Base-by-base conservation (phyloP, 2,888 invertebrate genomes). In the Drosophila suboccidentalis region DNA sequence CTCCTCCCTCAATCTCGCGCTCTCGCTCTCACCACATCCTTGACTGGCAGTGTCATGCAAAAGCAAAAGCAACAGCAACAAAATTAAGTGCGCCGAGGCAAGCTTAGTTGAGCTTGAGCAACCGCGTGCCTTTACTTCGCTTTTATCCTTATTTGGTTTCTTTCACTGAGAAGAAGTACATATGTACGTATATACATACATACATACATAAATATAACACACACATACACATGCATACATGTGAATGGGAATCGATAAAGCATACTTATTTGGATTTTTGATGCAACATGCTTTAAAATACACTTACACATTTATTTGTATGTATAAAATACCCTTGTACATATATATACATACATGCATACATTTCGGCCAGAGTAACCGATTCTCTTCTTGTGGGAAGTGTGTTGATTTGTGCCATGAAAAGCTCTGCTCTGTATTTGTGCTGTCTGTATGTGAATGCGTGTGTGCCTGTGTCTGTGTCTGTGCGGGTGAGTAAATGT, bases 211-310 rank as follows among this genome's bases (percentile, higher is more conserved):
- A 15, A 26, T 39, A 41, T 55, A 10, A 32, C 11, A 19, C 53
- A 15, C 22, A 15, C 32, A 39, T 19, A 19, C 19, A 17, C 47
- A 43, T 55, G 32, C 8, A 29, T 60, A 47, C 55, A 41, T 34
- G 51, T 66, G 61, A 39, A 29, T 55, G 47, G 62, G 82, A 89
- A 84, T 84, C 84, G 84, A 84, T 84, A 89, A 84, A 89, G 84
- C 84, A 84, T 84, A 87, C 89, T 89, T 84, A 89, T 83, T 83
- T 87, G 85, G 87, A 75, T 87, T 84, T 85, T 84, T 89, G 87
- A 75, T 84, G 84, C 84, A 84, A 78, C 89, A 87, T 84, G 89
- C 79, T 89, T 87, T 22, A 22, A 89, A 89, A 44, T 22, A 46
- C 44, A 57, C 57, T 9, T n/a, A 55, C 55, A 61, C 49, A 41